Evolutionary conservation across 2,888 invertebrate species (phyloP).

Genomic region (Yponomeuta evonymella): DNA sequence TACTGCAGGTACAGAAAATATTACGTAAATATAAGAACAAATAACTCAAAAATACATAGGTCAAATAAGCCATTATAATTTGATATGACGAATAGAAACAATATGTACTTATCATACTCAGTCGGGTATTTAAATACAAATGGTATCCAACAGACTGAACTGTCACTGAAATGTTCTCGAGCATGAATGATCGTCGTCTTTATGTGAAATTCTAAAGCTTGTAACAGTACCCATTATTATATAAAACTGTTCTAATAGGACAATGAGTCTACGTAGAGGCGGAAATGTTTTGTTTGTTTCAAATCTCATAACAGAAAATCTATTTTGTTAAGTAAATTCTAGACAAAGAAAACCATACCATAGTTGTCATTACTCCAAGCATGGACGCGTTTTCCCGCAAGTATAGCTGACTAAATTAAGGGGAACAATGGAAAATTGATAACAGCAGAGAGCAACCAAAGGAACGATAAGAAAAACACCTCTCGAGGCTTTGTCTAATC

Average conservation of each 20-base stretch:
- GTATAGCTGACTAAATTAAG: slow-evolving; percentile 50
- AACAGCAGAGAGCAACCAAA: slow-evolving; percentile 64
- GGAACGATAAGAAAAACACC: slow-evolving; percentile 56
- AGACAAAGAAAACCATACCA: slow-evolving; percentile 77
- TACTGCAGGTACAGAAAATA: background rate
- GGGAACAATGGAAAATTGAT: slow-evolving; percentile 41
- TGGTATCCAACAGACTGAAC: background rate
- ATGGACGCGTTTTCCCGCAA: slow-evolving; percentile 72
- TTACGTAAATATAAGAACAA: background rate
- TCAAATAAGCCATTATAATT: background rate
- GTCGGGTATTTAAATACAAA: background rate
- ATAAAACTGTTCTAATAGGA: slow-evolving; percentile 3
- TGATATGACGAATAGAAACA: background rate
- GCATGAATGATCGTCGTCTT: slow-evolving; percentile 1
- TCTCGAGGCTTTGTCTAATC: slow-evolving; percentile 47
- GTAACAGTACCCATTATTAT: background rate
- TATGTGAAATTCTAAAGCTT: slow-evolving; percentile 5
- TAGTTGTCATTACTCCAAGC: slow-evolving; percentile 76
- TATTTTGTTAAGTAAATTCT: slow-evolving; percentile 34
- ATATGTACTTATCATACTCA: background rate
- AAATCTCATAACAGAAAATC: slow-evolving; percentile 8
- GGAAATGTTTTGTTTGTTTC: background rate
- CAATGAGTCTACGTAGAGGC: slow-evolving; percentile 7
- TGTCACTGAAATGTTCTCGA: background rate
- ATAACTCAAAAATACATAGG: background rate